Conservation (phyloP, 2,113 vertebrate genomes). For the Spizaetus ornatus region DNA sequence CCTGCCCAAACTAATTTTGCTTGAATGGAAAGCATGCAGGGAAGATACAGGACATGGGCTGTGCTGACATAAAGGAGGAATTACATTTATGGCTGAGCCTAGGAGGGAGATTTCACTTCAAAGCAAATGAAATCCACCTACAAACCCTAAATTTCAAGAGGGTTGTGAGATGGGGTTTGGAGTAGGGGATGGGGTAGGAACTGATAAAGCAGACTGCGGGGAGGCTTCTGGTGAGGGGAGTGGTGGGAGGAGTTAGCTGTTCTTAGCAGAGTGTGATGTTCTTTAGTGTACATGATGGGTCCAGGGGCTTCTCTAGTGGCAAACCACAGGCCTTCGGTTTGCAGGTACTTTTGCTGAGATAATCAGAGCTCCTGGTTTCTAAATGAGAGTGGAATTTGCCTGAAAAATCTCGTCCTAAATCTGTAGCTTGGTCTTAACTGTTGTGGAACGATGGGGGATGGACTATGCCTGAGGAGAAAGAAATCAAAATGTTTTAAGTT, state of each 20-base stretch:
- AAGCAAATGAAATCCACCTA: slow-evolving; percentile 2
- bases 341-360: neutral
- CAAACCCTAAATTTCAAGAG: neutral
- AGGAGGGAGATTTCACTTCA: neutral
- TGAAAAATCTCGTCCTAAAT: neutral
- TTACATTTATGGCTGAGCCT: neutral
- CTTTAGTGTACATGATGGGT: neutral
- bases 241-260: neutral
- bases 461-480: neutral
- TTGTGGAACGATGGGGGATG: neutral
- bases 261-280: neutral
- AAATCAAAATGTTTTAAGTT: neutral
- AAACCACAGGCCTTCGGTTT: neutral
- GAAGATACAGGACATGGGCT: neutral
- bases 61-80: neutral
- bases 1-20: neutral
- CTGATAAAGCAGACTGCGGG: neutral
- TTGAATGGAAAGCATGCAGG: neutral
- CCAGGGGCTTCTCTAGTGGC: neutral
- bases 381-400: neutral
- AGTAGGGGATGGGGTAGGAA: neutral
- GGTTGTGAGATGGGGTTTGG: neutral
- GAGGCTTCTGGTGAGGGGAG: neutral
- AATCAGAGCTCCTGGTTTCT: neutral
- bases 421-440: neutral